Base-by-base conservation (phyloP, 1,140 invertebrate genomes). In the Alviniconcha marisindica region DNA sequence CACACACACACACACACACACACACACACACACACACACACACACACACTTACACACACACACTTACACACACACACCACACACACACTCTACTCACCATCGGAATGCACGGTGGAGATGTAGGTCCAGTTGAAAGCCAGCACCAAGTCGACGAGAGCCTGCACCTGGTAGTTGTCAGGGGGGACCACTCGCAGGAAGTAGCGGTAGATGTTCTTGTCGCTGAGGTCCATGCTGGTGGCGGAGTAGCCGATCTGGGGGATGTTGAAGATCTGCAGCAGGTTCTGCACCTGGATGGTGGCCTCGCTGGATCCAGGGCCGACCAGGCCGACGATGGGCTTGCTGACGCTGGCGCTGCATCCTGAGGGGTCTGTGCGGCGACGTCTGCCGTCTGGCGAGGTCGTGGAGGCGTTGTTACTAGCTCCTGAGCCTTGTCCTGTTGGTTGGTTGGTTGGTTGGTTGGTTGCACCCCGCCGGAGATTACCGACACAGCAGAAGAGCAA, bases 181-280 rank as follows among this genome's bases (percentile, higher is more conserved):
- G 97, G 96, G 10, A 97, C 96, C 3, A 97, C 96, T 28, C 97
- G 94, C 83, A 97, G 92, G 93, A 97, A 97, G 87, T 96, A 96
- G 80, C 95, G 95, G 93, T 96, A 97, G 85, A 96, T 94, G 85
- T 94, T 95, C 91, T 97, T 97, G 90, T 96, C 95, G 83, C 96
- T 96, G 51, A 97, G 93, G 91, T 96, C 96, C 85, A 94, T 95
- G 48, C 95, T 96, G 12, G 96, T 97, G 5, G 96, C 96, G 1
- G 96, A 96, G 92, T 97, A 97, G 24, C 96, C 96, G 88, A 97
- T 96, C 92, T 97, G 96, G 0, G 96, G 96, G 84, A 97, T 96
- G 87, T 96, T 95, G 90, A 97, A 96, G 3, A 96, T 94, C 90
- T 97, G 96, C 44, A 97, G 93, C 42, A 97, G 91, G 93, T 97